Conservation (phyloP, 2,113 vertebrate species). For the Helogale parvula region DNA sequence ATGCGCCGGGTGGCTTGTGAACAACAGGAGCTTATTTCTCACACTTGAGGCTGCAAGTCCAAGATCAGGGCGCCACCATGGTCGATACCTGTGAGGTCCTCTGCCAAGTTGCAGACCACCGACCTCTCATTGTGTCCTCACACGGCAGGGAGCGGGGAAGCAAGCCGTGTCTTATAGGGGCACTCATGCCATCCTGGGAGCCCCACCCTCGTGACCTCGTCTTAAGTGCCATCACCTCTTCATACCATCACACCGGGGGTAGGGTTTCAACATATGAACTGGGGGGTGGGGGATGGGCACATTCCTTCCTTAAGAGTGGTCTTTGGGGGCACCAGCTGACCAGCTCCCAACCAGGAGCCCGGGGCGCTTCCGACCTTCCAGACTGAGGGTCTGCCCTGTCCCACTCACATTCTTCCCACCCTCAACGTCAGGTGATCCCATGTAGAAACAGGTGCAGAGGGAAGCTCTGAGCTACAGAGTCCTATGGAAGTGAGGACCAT, state of each 20-base stretch:
- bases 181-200: fast-evolving
- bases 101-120: background rate
- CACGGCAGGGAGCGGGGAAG: background rate
- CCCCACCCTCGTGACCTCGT: background rate
- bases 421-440: background rate
- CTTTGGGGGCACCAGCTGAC: background rate
- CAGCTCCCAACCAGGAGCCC: background rate
- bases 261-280: background rate
- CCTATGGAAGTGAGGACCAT: background rate
- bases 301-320: background rate
- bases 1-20: background rate
- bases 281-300: background rate
- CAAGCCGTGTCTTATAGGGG: background rate
- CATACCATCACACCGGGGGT: background rate
- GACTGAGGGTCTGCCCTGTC: too few species aligned
- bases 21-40: background rate
- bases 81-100: background rate
- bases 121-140: background rate
- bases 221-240: background rate
- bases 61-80: background rate
- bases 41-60: background rate
- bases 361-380: background rate
- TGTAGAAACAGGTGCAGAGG: background rate
- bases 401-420: background rate
- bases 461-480: background rate